Conservation (phyloP, 2,888 invertebrate genomes). For the Eupithecia exiguata region DNA sequence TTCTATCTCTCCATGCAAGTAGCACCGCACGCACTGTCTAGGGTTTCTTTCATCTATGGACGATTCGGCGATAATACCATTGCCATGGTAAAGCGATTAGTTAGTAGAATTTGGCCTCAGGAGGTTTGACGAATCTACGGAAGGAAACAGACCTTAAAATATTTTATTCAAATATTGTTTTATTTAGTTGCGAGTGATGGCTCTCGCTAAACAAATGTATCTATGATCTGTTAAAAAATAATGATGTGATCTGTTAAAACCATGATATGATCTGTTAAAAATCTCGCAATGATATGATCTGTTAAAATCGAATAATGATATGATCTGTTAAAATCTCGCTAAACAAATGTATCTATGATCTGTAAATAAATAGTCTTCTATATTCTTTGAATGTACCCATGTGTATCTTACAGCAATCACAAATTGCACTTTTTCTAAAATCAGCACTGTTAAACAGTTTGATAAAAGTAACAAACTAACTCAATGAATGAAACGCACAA, state of each 20-base stretch:
- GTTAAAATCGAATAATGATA: neutral
- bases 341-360: neutral
- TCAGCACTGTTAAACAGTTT: slow-evolving; percentile 5
- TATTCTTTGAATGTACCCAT: neutral
- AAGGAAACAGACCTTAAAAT: neutral
- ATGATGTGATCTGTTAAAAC: too few species aligned
- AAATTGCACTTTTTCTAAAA: neutral
- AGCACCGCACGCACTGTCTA: too few species aligned
- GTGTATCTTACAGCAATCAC: neutral
- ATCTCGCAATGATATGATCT: neutral
- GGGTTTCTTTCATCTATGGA: too few species aligned
- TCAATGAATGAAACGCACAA: neutral
- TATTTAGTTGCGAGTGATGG: neutral
- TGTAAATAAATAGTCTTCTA: neutral
- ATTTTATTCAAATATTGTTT: neutral
- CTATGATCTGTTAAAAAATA: neutral
- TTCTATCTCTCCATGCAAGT: too few species aligned
- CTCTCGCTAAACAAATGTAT: neutral
- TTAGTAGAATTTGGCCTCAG: too few species aligned
- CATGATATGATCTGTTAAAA: neutral
- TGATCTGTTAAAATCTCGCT: neutral
- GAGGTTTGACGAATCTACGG: neutral
- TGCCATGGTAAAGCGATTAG: too few species aligned
- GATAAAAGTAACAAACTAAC: neutral
- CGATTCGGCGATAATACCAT: too few species aligned